Percentiles rank a stretch among this genome's conserved stretches.
Conservation (phyloP, 2,888 invertebrate species). For the Protonemura montana region DNA sequence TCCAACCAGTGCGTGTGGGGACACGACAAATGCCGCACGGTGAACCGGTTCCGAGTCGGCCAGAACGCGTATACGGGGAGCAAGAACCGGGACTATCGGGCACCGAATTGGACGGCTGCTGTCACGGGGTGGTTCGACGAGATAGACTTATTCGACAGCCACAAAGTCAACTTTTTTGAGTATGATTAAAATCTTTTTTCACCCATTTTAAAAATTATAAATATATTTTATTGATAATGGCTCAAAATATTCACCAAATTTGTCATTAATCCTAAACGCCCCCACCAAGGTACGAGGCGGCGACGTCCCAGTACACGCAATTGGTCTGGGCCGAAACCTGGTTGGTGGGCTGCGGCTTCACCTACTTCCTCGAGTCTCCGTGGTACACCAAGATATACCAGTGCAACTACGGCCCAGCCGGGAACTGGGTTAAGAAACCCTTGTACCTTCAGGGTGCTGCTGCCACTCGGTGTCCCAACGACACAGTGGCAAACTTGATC, state of each 20-base stretch:
- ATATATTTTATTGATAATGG: too few species aligned
- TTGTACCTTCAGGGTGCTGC: constrained; percentile 55
- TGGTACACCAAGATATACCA: constrained; percentile 55
- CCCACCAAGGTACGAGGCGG: constrained; percentile 47
- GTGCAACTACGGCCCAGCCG: constrained; percentile 60
- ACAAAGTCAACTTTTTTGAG: background rate
- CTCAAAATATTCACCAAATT: too few species aligned
- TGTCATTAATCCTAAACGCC: too few species aligned
- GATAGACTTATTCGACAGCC: background rate
- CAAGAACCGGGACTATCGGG: background rate
- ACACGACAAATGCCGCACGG: background rate
- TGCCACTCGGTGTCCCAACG: constrained; percentile 54
- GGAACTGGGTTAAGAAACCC: constrained; percentile 54
- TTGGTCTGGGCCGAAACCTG: constrained; percentile 55
- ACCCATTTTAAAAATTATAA: too few species aligned
- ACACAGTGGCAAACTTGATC: constrained; percentile 33
- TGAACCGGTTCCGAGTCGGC: background rate
- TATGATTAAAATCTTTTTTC: too few species aligned
- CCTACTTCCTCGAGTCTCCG: constrained; percentile 51
- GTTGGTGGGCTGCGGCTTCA: constrained; percentile 60
- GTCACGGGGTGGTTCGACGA: background rate
- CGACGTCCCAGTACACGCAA: constrained; percentile 55
- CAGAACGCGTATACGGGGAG: background rate
- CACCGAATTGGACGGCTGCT: background rate
- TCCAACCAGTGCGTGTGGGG: background rate